Percentiles rank a stretch among this genome's conserved stretches.
Conservation (phyloP, 2,888 invertebrate species). For the Elysia crispata region DNA sequence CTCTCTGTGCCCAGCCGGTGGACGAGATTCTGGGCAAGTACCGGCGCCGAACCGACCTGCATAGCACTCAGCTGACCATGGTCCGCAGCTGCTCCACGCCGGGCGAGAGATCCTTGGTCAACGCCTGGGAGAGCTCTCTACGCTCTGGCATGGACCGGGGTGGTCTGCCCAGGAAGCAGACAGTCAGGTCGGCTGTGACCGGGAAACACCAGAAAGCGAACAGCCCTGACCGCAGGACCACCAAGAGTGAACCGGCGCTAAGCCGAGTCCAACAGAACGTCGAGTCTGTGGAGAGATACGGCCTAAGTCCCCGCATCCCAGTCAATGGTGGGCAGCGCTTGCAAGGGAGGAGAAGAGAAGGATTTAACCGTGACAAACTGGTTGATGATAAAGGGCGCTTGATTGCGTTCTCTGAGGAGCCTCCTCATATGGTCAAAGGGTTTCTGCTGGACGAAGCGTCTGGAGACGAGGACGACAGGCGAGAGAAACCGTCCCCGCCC, state of each 20-base stretch:
- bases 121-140: constrained; percentile 43
- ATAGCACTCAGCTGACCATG: constrained; percentile 40
- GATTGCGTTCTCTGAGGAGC: too few relatives aligned
- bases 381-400: too few relatives aligned
- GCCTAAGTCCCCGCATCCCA: too few relatives aligned
- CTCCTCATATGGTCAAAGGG: background rate
- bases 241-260: constrained; percentile 2
- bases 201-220: background rate
- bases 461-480: background rate
- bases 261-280: constrained; percentile 5
- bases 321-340: too few relatives aligned
- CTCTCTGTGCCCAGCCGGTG: constrained; percentile 53
- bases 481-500: background rate
- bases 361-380: too few relatives aligned
- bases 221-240: background rate
- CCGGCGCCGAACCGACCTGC: constrained; percentile 44
- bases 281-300: too few relatives aligned
- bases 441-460: background rate
- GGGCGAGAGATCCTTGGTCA: constrained; percentile 49
- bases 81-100: constrained; percentile 50
- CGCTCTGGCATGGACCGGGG: background rate
- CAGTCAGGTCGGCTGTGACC: too few relatives aligned
- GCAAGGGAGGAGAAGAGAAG: too few relatives aligned
- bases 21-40: constrained; percentile 54
- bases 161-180: background rate